phyloP scores from a whole-genome alignment of 2,888 invertebrate species.

The Heteromurus nitidus region DNA sequence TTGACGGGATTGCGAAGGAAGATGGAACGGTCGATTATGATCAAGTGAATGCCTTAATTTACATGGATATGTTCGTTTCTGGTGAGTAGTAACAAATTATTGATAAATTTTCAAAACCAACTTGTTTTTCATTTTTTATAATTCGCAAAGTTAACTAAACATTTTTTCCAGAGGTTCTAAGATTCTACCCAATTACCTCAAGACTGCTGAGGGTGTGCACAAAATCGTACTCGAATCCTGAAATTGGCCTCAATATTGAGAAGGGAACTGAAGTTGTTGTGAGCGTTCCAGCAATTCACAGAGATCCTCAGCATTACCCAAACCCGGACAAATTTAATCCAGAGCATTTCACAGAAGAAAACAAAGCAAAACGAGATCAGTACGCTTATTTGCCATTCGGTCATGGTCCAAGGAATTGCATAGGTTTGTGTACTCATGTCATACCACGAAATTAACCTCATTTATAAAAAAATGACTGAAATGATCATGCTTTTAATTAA shows the following conservation, averaged over 20 bases:
- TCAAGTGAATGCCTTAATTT: conserved; percentile 39
- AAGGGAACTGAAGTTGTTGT: conserved; percentile 31
- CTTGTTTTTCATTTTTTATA: background rate
- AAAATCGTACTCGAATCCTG: conserved; percentile 74
- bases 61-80: conserved; percentile 66
- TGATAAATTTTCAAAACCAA: background rate
- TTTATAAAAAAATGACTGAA: too few relatives aligned
- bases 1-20: conserved; percentile 18
- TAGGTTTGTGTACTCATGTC: conserved; percentile 33
- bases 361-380: conserved; percentile 48
- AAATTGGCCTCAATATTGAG: conserved; percentile 30
- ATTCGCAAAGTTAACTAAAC: background rate
- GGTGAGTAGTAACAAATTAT: conserved; percentile 31
- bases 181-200: background rate
- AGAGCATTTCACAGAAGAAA: conserved; percentile 52
- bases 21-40: conserved; percentile 36
- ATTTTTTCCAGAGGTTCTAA: background rate
- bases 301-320: conserved; percentile 58
- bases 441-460: background rate
- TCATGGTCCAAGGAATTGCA: conserved; percentile 61
- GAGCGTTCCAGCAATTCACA: conserved; percentile 46
- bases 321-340: conserved; percentile 66
- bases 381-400: conserved; percentile 64
- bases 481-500: background rate
- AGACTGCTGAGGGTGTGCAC: conserved; percentile 67